Conservation (phyloP, 2,113 vertebrate species). For the Eidolon helvum region DNA sequence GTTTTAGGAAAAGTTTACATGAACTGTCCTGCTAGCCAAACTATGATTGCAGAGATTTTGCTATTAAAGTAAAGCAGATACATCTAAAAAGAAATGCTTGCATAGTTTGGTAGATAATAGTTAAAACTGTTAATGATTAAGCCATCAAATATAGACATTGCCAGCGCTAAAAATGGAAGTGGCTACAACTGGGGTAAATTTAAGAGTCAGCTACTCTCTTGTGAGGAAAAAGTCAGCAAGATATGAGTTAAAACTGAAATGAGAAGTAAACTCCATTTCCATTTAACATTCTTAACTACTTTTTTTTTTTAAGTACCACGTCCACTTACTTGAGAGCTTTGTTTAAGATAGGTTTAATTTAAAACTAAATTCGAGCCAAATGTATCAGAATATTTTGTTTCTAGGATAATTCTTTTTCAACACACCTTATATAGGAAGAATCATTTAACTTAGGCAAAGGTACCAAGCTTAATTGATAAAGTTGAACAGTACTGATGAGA, state of each 20-base stretch:
- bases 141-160: background rate
- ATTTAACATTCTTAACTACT: background rate
- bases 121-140: background rate
- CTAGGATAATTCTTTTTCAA: constrained; percentile 57
- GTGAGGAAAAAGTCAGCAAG: background rate
- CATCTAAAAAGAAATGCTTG: background rate
- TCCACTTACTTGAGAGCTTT: background rate
- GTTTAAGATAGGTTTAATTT: constrained; percentile 23
- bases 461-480: background rate
- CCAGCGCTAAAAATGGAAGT: background rate
- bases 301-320: background rate
- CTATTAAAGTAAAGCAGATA: background rate
- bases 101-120: background rate
- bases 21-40: background rate
- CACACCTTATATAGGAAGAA: background rate
- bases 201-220: background rate
- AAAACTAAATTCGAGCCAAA: constrained; percentile 21
- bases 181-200: background rate
- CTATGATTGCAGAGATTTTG: background rate
- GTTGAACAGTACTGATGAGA: background rate
- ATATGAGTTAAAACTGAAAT: background rate
- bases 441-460: background rate
- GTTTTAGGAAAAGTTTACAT: background rate
- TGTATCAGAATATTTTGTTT: background rate
- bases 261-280: background rate